These are phyloP conservation scores for Lobophora halterata DNA, from an alignment of 2,888 invertebrate species.

Conservation along the genomic window DNA sequence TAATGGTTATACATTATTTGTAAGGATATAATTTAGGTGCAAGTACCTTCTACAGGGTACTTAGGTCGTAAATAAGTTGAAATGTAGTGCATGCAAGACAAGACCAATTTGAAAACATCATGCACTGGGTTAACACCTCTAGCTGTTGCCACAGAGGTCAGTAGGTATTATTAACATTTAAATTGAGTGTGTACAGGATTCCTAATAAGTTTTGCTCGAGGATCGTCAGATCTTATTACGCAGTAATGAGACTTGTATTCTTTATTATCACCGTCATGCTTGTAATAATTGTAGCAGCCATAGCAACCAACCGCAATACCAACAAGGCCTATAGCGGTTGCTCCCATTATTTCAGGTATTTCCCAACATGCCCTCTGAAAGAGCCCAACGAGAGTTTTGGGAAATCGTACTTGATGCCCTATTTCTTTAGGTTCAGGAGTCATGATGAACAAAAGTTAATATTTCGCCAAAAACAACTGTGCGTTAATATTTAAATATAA, in stretches of 20 bases:
- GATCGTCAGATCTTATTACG: constrained; percentile 83
- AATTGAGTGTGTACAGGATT: constrained; percentile 49
- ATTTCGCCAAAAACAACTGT: too few relatives aligned
- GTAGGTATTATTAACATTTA: too few relatives aligned
- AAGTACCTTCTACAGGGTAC: too few relatives aligned
- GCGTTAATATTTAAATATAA: too few relatives aligned
- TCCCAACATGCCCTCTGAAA: constrained; percentile 80
- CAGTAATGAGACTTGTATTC: constrained; percentile 81
- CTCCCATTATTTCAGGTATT: constrained; percentile 85
- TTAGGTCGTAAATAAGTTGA: too few relatives aligned
- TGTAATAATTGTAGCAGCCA: constrained; percentile 66
- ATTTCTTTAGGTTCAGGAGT: constrained; percentile 45
- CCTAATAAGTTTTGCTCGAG: constrained; percentile 65
- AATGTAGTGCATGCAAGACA: too few relatives aligned
- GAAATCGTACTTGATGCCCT: constrained; percentile 53
- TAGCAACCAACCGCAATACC: constrained; percentile 75
- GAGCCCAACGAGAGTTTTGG: constrained; percentile 46
- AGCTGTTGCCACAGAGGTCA: too few relatives aligned
- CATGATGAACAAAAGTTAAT: constrained; percentile 33
- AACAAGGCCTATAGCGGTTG: constrained; percentile 75
- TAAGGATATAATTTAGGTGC: too few relatives aligned
- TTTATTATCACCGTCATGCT: constrained; percentile 82
- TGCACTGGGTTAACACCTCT: constrained; percentile 21
- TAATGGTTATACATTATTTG: too few relatives aligned
- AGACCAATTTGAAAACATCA: too few relatives aligned